A percentile compares a stretch with the other conserved stretches of the same genome.
Conservation (phyloP, 23 tunicate genomes). For the Styela clava region DNA sequence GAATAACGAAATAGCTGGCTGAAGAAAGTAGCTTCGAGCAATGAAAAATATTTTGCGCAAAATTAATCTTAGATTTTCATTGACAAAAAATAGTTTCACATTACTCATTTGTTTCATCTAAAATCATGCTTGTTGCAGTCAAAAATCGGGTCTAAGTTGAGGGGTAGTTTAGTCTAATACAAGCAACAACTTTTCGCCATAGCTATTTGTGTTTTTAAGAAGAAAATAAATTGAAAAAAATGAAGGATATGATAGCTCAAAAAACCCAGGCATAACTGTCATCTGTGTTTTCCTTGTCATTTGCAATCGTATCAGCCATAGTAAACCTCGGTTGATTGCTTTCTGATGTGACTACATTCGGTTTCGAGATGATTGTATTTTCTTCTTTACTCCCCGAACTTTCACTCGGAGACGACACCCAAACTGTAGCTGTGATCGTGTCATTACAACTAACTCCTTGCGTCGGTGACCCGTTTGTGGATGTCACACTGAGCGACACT, state of each 20-base stretch:
- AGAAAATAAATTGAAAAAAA: no score
- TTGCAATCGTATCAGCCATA: neutral
- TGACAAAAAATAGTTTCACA: no score
- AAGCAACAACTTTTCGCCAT: no score
- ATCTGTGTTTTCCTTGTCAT: neutral
- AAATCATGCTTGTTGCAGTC: no score
- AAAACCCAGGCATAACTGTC: slow-evolving; percentile 1
- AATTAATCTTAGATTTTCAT: no score
- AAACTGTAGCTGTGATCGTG: neutral
- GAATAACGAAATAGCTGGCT: no score
- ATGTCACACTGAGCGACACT: neutral
- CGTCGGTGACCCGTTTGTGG: neutral
- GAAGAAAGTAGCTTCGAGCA: no score
- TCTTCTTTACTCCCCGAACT: slow-evolving; percentile 4
- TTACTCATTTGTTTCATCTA: no score
- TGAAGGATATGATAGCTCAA: neutral
- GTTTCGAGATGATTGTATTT: neutral
- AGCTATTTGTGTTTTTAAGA: no score
- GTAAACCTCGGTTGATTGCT: neutral
- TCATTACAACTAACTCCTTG: neutral
- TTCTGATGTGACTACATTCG: neutral
- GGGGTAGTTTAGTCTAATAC: no score
- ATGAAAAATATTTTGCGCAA: no score
- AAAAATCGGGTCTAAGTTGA: no score
- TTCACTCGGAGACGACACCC: neutral